These are phyloP conservation scores for Stenopsyche tienmushanensis DNA, from an alignment of 1,140 invertebrate species.

Conservation along the genomic window DNA sequence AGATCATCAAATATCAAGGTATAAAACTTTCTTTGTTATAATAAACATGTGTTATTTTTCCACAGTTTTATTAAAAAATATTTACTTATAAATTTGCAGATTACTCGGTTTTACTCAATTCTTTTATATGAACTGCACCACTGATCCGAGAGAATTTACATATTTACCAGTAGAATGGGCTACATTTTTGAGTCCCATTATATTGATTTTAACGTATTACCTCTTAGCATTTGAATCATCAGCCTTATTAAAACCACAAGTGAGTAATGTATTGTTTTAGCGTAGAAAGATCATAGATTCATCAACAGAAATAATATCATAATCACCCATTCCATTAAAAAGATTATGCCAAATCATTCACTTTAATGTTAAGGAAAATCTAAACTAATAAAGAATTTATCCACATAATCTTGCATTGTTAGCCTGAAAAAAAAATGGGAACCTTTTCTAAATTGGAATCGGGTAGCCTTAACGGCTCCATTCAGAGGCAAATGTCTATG, in stretches of 20 bases:
- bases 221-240: constrained; percentile 69
- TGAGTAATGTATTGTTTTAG: constrained; percentile 53
- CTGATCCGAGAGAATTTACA: constrained; percentile 62
- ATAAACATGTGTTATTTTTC: background rate
- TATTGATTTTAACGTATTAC: constrained; percentile 74
- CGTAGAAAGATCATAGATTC: background rate
- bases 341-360: background rate
- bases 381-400: background rate
- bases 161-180: constrained; percentile 65
- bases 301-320: no score
- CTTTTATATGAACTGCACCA: constrained; percentile 55
- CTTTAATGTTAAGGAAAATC: background rate
- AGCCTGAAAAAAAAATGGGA: constrained; percentile 56
- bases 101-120: constrained; percentile 69
- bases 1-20: constrained; percentile 69
- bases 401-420: constrained; percentile 16
- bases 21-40: constrained; percentile 32
- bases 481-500: constrained; percentile 57
- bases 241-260: constrained; percentile 68
- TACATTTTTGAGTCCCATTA: constrained; percentile 71
- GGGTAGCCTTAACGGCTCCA: constrained; percentile 57
- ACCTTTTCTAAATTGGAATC: constrained; percentile 58
- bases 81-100: constrained; percentile 49
- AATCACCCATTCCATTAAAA: background rate
- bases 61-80: background rate